Conservation (phyloP, 2,888 invertebrate species). For the Noctua janthina region DNA sequence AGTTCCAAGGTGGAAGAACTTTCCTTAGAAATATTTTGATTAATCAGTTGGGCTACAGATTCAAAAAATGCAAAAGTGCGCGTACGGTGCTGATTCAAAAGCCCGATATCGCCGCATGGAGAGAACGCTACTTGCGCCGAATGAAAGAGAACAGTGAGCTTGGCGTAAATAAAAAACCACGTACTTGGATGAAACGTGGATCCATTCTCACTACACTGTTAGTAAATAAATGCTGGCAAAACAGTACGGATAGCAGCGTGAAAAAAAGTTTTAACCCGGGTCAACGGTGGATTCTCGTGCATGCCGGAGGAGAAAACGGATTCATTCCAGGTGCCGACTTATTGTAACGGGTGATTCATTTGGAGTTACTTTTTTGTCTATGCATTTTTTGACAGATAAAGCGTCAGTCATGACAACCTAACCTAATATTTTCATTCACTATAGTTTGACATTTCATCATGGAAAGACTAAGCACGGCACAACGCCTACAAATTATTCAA, state of each 20-base stretch:
- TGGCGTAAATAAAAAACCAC: slow-evolving; percentile 1
- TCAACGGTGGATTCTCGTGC: slow-evolving; percentile 2
- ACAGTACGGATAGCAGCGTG: neutral
- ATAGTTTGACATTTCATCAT: too few relatives aligned
- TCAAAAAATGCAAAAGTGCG: neutral
- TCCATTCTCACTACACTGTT: neutral
- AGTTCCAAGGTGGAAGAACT: neutral
- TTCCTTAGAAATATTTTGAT: neutral
- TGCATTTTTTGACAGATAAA: too few relatives aligned
- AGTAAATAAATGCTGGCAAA: neutral
- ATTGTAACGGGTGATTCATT: neutral
- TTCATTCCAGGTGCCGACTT: neutral
- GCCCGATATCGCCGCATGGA: neutral
- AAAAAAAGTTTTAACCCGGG: neutral
- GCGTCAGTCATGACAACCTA: too few relatives aligned
- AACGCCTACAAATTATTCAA: too few relatives aligned
- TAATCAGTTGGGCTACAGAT: neutral
- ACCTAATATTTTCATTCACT: too few relatives aligned
- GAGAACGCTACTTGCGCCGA: neutral
- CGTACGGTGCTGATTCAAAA: neutral
- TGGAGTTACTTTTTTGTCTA: too few relatives aligned
- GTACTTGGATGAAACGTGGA: neutral
- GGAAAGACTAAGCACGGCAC: too few relatives aligned
- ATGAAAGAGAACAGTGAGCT: neutral
- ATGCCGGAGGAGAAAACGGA: slow-evolving; percentile 4